Evolutionary conservation across 2,113 vertebrate genomes (phyloP).

Genomic region (Periophthalmus modestus): DNA sequence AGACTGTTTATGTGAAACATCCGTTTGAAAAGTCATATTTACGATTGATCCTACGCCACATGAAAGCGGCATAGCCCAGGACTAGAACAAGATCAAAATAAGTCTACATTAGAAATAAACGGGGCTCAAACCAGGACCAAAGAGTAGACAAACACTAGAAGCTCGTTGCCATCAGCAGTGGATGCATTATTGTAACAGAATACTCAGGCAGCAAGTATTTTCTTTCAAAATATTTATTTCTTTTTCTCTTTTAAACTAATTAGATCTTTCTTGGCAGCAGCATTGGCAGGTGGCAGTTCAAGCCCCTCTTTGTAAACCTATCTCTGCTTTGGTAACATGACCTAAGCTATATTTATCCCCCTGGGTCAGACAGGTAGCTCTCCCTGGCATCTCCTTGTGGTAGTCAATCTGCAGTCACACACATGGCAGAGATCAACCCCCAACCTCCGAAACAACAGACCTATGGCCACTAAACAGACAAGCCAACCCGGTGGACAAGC

Average conservation of each 20-base stretch:
- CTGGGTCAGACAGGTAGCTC: conserved; percentile 39
- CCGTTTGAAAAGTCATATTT: too few relatives aligned
- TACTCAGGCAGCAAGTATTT: neutral
- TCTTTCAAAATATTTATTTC: neutral
- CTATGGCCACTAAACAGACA: conserved; percentile 4
- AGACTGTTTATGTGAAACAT: too few relatives aligned
- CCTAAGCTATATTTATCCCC: conserved; percentile 56
- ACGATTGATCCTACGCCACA: too few relatives aligned
- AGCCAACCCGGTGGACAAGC: neutral
- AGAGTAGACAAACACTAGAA: too few relatives aligned
- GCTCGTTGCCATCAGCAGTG: neutral
- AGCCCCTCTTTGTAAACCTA: neutral
- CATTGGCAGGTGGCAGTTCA: conserved; percentile 2
- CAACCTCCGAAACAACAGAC: conserved; percentile 25
- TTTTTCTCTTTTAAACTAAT: neutral
- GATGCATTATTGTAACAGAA: neutral
- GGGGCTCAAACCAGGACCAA: neutral
- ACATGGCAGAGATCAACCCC: conserved; percentile 1
- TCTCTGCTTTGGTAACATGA: conserved; percentile 11
- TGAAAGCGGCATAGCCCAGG: too few relatives aligned
- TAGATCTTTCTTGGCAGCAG: neutral
- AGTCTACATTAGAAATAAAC: neutral
- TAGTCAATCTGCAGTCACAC: conserved; percentile 47
- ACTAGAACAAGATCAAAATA: neutral
- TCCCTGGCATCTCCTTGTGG: conserved; percentile 53